Evolutionary conservation across 2,113 vertebrate genomes (phyloP).

Genomic region (Hucho hucho): DNA sequence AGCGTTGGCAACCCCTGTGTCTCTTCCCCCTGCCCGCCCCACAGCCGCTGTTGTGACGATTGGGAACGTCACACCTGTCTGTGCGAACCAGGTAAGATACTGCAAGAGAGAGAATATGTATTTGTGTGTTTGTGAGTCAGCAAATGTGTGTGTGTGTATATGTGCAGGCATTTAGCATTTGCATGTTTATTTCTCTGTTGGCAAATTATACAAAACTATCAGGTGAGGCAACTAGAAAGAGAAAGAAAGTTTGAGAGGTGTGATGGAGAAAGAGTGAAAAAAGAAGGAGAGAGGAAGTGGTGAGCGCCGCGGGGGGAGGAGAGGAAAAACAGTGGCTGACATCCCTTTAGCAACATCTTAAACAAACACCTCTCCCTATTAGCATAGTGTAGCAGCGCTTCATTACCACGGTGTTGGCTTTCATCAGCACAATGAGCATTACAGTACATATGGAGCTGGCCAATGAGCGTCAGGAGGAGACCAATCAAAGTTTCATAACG

Average conservation of each 20-base stretch:
- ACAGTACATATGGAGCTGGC: slow-evolving; percentile 58
- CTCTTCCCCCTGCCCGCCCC: slow-evolving; percentile 86
- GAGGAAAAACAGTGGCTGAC: slow-evolving; percentile 23
- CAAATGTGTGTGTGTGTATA: neutral
- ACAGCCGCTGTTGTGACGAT: slow-evolving; percentile 84
- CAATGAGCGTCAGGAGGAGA: slow-evolving; percentile 50
- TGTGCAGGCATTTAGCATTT: neutral
- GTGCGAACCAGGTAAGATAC: slow-evolving; percentile 92
- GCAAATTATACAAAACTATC: neutral
- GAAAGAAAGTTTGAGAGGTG: neutral
- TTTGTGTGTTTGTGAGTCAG: neutral
- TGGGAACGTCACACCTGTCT: slow-evolving; percentile 89
- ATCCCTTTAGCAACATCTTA: slow-evolving; percentile 57
- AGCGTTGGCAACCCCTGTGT: slow-evolving; percentile 80
- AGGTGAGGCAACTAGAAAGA: neutral
- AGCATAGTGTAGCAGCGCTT: slow-evolving; percentile 28
- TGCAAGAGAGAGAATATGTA: neutral
- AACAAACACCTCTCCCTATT: slow-evolving; percentile 54
- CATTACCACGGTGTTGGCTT: slow-evolving; percentile 54
- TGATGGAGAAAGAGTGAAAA: slow-evolving; percentile 23
- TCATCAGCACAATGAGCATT: slow-evolving; percentile 62
- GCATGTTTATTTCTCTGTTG: neutral
- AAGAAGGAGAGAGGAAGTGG: slow-evolving; percentile 3
- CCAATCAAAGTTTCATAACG: slow-evolving; percentile 68
- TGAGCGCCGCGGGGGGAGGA: neutral